Evolutionary conservation across 1,140 invertebrate genomes (phyloP).

Genomic region (Drosophila teissieri): DNA sequence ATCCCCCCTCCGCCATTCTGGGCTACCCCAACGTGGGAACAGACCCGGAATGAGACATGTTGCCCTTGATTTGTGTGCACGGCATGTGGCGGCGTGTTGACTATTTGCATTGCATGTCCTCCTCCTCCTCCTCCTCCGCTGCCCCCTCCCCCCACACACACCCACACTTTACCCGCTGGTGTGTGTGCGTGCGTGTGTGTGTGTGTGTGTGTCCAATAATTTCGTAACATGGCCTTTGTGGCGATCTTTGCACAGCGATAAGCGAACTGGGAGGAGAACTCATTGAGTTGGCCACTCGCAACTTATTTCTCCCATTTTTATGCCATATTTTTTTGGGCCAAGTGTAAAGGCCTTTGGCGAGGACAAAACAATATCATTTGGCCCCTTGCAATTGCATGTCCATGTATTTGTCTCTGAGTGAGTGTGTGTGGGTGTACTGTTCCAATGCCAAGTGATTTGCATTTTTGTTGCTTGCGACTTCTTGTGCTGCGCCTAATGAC

Average conservation of each 20-base stretch:
- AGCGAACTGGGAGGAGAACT: slow-evolving; percentile 30
- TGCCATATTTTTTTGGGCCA: slow-evolving; percentile 1
- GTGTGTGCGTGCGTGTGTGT: slow-evolving; percentile 16
- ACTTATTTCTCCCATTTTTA: slow-evolving; percentile 20
- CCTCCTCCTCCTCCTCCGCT: too few species aligned
- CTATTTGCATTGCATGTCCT: slow-evolving; percentile 80
- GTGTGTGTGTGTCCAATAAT: slow-evolving; percentile 70
- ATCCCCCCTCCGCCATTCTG: neutral
- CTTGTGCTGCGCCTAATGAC: slow-evolving; percentile 37
- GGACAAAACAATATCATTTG: slow-evolving; percentile 30
- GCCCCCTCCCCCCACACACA: neutral
- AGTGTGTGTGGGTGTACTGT: slow-evolving; percentile 6
- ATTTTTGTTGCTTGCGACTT: slow-evolving; percentile 43
- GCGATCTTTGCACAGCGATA: slow-evolving; percentile 76
- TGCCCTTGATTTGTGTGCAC: slow-evolving; percentile 82
- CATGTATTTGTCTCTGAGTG: neutral
- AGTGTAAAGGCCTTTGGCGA: slow-evolving; percentile 36
- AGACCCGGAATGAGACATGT: slow-evolving; percentile 72
- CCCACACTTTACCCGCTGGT: slow-evolving; percentile 5
- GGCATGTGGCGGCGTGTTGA: slow-evolving; percentile 80
- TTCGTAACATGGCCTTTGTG: slow-evolving; percentile 83
- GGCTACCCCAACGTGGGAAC: slow-evolving; percentile 7
- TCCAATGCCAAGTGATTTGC: slow-evolving; percentile 55
- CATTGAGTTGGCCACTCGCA: slow-evolving; percentile 48
- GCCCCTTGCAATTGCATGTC: slow-evolving; percentile 8